Percentiles rank a stretch among this genome's conserved stretches.
Conservation (phyloP, 2,113 vertebrate species). For the Penelope pileata region DNA sequence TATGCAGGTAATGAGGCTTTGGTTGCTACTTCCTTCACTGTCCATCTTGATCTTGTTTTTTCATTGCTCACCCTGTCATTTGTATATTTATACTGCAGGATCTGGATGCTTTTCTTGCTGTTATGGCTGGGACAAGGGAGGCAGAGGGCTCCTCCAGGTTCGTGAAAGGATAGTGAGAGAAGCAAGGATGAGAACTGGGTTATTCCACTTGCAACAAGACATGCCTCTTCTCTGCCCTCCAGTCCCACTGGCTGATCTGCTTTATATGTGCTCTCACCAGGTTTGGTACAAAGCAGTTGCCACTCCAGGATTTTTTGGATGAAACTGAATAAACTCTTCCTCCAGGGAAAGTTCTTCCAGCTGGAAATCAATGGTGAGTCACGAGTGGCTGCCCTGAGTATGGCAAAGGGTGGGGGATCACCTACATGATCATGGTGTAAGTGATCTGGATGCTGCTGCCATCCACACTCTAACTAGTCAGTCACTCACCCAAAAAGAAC, state of each 20-base stretch:
- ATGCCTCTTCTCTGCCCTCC: not conserved
- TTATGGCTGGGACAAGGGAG: constrained; percentile 13
- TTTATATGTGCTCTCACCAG: constrained; percentile 5
- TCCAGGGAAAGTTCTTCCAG: constrained; percentile 48
- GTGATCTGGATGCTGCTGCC: not conserved
- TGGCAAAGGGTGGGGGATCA: not conserved
- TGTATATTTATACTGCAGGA: not conserved
- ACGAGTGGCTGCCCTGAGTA: not conserved
- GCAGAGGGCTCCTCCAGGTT: constrained; percentile 19
- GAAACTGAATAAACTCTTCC: constrained; percentile 48
- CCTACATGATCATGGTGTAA: not conserved
- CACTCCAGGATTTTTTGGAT: constrained; percentile 56
- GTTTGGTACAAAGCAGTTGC: constrained; percentile 42
- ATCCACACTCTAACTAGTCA: not conserved
- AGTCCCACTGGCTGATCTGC: not conserved
- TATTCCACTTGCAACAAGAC: not conserved
- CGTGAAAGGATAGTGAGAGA: not conserved
- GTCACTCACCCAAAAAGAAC: not conserved
- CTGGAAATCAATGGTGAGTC: constrained; percentile 60
- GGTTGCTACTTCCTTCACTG: not conserved
- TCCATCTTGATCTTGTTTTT: not conserved
- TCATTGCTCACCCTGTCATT: not conserved
- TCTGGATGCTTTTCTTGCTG: constrained; percentile 21
- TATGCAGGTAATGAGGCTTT: constrained; percentile 46
- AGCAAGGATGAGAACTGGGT: not conserved